A percentile compares a stretch with the other conserved stretches of the same genome.
These are phyloP conservation scores for Zoanthus gigantus DNA, from an alignment of 92 coral and sea anemone species.

Conservation along the genomic window DNA sequence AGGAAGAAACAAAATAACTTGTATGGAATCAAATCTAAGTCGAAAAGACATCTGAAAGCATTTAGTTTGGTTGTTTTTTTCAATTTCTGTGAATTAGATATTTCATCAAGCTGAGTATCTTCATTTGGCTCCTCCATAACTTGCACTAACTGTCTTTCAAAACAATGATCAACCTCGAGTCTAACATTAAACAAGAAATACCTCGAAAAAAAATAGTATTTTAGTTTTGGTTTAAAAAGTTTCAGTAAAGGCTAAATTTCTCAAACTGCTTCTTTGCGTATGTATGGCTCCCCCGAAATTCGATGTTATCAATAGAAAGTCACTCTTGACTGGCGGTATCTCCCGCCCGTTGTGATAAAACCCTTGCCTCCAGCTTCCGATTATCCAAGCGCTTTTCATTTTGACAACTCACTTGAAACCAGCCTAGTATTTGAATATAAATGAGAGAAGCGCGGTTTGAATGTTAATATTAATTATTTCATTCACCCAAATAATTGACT, in stretches of 20 bases:
- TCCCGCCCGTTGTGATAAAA: not conserved
- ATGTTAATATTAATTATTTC: too few species aligned
- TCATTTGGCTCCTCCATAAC: not conserved
- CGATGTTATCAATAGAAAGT: not conserved
- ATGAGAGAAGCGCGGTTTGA: not conserved
- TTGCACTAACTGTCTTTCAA: not conserved
- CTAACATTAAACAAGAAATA: not conserved
- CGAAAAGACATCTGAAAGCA: slow-evolving; percentile 40
- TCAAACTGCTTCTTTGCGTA: too few species aligned
- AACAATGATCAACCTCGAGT: not conserved
- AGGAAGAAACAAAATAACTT: slow-evolving; percentile 74
- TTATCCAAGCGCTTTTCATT: not conserved
- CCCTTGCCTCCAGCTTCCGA: not conserved
- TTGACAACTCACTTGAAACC: not conserved
- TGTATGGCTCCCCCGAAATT: not conserved
- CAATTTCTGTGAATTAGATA: not conserved
- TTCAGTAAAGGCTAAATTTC: not conserved
- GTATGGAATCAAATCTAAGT: slow-evolving; percentile 65
- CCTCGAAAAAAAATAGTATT: not conserved
- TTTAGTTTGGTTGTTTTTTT: not conserved
- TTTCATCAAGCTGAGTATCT: not conserved
- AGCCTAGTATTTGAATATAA: not conserved
- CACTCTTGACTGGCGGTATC: not conserved
- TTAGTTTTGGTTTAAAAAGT: not conserved
- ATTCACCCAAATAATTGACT: too few species aligned